Conservation (phyloP, 2,888 invertebrate species). For the Rhamphomyia laevipes region DNA sequence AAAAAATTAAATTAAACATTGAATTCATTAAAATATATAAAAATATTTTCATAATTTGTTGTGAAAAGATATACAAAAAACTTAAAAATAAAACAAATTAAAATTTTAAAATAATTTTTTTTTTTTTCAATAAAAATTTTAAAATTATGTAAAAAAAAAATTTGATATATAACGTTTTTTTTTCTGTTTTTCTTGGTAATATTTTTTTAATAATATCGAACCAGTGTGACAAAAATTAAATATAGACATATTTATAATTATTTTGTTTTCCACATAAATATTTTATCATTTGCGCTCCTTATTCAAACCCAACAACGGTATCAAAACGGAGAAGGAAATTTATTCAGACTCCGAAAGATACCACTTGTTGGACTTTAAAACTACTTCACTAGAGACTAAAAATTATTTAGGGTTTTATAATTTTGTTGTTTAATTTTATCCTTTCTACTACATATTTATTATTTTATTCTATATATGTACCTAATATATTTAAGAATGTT, state of each 20-base stretch:
- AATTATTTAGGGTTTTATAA: not conserved
- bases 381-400: too few species aligned
- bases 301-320: too few species aligned
- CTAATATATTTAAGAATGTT: not conserved
- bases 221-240: too few species aligned
- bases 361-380: too few species aligned
- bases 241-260: too few species aligned
- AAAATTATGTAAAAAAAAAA: not conserved
- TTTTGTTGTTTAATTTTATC: not conserved
- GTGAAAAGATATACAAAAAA: conserved; percentile 5
- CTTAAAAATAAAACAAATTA: too few species aligned
- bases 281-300: conserved; percentile 8
- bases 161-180: not conserved
- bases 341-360: too few species aligned
- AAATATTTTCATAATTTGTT: conserved; percentile 6
- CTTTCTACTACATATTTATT: too few species aligned
- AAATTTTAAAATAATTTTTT: conserved; percentile 1
- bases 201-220: not conserved
- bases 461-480: not conserved
- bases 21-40: not conserved
- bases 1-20: not conserved
- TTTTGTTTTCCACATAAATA: not conserved
- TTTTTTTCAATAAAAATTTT: not conserved
- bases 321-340: too few species aligned
- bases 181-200: not conserved